Percentiles rank a stretch among this genome's conserved stretches.
These are phyloP conservation scores for Drosophila varians DNA, from an alignment of 1,140 invertebrate species.

Conservation along the genomic window DNA sequence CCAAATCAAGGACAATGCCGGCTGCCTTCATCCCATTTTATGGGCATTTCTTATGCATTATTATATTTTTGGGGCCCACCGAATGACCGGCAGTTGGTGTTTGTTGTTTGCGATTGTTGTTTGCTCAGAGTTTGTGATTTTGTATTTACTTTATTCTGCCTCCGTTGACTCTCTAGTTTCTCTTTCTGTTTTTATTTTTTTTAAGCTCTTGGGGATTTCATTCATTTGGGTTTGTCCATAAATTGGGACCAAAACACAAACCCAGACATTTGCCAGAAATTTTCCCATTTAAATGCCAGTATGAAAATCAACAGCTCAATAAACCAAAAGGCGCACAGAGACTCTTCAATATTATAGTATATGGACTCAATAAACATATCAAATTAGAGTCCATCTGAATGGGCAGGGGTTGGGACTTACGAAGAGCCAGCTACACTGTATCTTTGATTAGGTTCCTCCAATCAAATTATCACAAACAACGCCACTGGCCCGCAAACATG, in stretches of 20 bases:
- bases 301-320: conserved; percentile 27
- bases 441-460: conserved; percentile 31
- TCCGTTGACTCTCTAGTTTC: neutral
- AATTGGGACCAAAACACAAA: conserved; percentile 16
- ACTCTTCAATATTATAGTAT: neutral
- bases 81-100: neutral
- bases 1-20: conserved; percentile 62
- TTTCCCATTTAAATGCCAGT: conserved; percentile 12
- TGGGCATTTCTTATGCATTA: conserved; percentile 42
- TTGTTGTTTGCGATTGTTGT: conserved; percentile 22
- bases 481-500: conserved; percentile 39
- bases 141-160: conserved; percentile 22
- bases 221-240: conserved; percentile 16
- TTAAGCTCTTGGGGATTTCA: conserved; percentile 36
- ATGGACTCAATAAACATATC: conserved; percentile 10
- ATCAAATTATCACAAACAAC: conserved; percentile 35
- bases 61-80: conserved; percentile 15
- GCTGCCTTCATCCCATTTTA: conserved; percentile 35
- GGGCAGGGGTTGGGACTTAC: neutral
- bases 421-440: neutral
- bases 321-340: conserved; percentile 26
- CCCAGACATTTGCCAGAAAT: conserved; percentile 6
- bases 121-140: conserved; percentile 27
- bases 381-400: conserved; percentile 8
- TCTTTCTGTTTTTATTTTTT: conserved; percentile 6